These are phyloP conservation scores for Brienomyrus longianalis DNA, from an alignment of 2,113 vertebrate genomes.

Conservation along the genomic window DNA sequence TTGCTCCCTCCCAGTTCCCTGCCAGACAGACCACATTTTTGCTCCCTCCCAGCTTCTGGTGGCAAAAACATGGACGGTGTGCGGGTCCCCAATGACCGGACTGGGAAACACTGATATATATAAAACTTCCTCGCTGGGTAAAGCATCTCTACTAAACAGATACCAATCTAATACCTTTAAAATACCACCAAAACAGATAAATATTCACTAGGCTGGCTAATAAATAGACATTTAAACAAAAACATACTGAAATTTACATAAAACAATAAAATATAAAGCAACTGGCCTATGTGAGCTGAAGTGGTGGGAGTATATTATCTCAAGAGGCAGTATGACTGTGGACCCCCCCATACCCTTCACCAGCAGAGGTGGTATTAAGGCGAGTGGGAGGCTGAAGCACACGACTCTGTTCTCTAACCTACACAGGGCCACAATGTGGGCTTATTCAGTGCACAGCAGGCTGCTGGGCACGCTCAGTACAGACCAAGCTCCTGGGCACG, in stretches of 20 bases:
- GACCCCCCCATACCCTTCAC: slow-evolving; percentile 35
- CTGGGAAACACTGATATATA: neutral
- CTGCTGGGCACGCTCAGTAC: slow-evolving; percentile 29
- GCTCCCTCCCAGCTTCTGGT: neutral
- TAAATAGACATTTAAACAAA: neutral
- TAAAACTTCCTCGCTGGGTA: neutral
- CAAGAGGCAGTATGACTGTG: slow-evolving; percentile 40
- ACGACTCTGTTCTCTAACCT: slow-evolving; percentile 57
- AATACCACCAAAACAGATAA: neutral
- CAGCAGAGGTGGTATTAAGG: slow-evolving; percentile 43
- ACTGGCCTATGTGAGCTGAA: slow-evolving; percentile 48
- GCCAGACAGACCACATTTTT: neutral
- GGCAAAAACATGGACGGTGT: neutral
- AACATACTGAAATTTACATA: neutral
- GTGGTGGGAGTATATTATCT: slow-evolving; percentile 61
- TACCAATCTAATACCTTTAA: neutral
- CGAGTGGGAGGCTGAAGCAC: slow-evolving; percentile 52
- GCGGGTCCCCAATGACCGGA: neutral
- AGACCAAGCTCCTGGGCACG: slow-evolving; percentile 2
- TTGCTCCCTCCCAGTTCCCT: neutral
- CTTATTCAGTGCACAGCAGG: slow-evolving; percentile 8
- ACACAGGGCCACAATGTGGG: slow-evolving; percentile 53
- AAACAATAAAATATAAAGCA: slow-evolving; percentile 28
- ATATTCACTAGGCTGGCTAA: neutral
- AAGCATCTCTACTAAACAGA: neutral